Conservation (phyloP, 2,888 invertebrate species). For the Andrena chrysosceles region DNA sequence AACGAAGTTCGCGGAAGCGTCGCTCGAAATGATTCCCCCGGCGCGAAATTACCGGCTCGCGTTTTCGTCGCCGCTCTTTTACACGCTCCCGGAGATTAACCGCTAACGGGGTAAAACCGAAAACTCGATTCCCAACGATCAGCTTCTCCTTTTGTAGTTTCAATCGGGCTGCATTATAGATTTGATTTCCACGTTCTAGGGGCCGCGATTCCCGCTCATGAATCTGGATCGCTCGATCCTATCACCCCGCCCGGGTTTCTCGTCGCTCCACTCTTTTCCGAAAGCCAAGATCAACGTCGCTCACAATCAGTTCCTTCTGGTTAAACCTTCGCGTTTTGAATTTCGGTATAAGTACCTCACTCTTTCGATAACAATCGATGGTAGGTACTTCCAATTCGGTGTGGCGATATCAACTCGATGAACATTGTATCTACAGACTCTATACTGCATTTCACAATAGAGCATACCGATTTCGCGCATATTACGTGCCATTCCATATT, state of each 20-base stretch:
- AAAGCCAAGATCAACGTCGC: neutral
- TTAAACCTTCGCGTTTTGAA: neutral
- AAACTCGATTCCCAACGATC: slow-evolving; percentile 36
- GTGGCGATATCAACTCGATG: no score
- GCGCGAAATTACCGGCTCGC: slow-evolving; percentile 22
- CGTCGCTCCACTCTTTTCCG: slow-evolving; percentile 4
- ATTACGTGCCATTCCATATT: no score
- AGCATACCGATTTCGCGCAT: no score
- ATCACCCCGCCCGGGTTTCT: neutral
- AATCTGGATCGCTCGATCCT: slow-evolving; percentile 43
- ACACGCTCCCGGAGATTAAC: slow-evolving; percentile 38
- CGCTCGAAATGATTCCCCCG: slow-evolving; percentile 26
- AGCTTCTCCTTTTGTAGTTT: slow-evolving; percentile 40
- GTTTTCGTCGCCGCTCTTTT: slow-evolving; percentile 27
- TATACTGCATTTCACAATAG: no score
- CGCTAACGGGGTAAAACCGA: slow-evolving; percentile 26
- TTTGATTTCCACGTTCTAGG: slow-evolving; percentile 56
- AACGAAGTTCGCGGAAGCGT: slow-evolving; percentile 33
- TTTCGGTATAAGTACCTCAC: neutral
- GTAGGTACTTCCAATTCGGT: neutral
- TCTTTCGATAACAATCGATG: neutral
- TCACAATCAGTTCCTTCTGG: slow-evolving; percentile 1
- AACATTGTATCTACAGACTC: neutral
- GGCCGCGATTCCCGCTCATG: slow-evolving; percentile 50
- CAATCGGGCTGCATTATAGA: slow-evolving; percentile 53